phyloP scores from a whole-genome alignment of 2,113 vertebrate species.

The Mesoclemmys tuberculata region DNA sequence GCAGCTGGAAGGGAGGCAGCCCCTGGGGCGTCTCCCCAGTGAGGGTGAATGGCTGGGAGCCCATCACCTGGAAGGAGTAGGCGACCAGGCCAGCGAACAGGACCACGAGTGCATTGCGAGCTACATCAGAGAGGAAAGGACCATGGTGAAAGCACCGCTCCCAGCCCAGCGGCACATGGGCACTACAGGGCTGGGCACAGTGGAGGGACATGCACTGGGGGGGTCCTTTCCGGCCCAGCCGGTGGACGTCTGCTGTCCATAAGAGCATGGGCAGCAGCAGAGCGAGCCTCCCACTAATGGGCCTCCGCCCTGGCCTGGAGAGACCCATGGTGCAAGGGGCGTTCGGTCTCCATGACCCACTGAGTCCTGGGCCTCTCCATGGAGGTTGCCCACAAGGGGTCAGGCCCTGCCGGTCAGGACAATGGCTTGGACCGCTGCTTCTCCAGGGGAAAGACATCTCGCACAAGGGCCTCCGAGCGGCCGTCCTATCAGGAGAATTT shows the following conservation, averaged over 20 bases:
- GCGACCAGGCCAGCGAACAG: slow-evolving; percentile 87
- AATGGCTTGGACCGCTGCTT: not conserved
- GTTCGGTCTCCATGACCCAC: not conserved
- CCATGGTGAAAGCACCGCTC: fast-evolving
- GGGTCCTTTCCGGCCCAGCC: not conserved
- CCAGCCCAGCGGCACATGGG: fast-evolving
- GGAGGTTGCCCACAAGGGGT: not conserved
- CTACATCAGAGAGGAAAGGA: not conserved
- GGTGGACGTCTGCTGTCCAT: fast-evolving
- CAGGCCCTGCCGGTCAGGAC: fast-evolving
- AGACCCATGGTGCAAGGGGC: no score
- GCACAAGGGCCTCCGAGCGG: not conserved
- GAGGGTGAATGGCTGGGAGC: slow-evolving; percentile 84
- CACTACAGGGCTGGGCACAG: fast-evolving
- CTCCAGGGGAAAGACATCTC: not conserved
- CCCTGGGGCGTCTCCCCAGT: slow-evolving; percentile 86
- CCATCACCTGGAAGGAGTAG: slow-evolving; percentile 85
- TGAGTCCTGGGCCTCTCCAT: not conserved
- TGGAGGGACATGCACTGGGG: fast-evolving
- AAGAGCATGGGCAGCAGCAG: not conserved
- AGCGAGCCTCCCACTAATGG: not conserved
- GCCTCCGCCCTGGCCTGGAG: no score
- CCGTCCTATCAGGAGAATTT: not conserved
- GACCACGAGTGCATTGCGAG: slow-evolving; percentile 91
- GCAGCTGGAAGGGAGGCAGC: slow-evolving; percentile 82